Evolutionary conservation across 2,888 invertebrate species (phyloP).

Genomic region (Pammene fasciana): DNA sequence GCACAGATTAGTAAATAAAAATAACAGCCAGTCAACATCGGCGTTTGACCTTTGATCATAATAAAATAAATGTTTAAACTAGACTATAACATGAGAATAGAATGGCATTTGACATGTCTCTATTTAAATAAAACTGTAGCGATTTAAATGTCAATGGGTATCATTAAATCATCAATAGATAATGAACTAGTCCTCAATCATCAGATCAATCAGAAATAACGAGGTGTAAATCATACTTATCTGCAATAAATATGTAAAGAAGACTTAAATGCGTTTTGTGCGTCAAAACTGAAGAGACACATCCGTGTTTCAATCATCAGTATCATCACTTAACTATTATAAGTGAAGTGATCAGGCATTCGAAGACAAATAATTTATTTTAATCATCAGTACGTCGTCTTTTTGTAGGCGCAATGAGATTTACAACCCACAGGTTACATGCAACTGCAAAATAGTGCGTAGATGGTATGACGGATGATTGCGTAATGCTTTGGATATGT

Average conservation of each 20-base stretch:
- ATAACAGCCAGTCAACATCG: neutral
- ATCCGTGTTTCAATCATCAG: neutral
- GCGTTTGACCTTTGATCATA: neutral
- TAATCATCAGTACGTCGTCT: too few relatives aligned
- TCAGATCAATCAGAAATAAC: constrained; percentile 17
- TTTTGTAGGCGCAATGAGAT: too few relatives aligned
- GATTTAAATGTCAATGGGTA: constrained; percentile 23
- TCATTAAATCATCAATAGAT: constrained; percentile 34
- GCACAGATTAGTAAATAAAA: neutral
- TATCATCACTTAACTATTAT: too few relatives aligned
- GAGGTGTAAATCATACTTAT: constrained; percentile 8
- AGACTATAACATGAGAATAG: constrained; percentile 6
- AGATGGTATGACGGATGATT: too few relatives aligned
- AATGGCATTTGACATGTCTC: neutral
- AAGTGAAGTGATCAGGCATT: too few relatives aligned
- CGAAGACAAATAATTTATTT: too few relatives aligned
- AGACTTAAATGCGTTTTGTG: constrained; percentile 9
- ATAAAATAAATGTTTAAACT: neutral
- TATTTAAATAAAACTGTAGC: constrained; percentile 15
- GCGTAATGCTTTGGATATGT: too few relatives aligned
- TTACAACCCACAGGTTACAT: too few relatives aligned
- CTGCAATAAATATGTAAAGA: constrained; percentile 7
- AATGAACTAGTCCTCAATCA: constrained; percentile 8
- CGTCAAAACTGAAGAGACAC: neutral
- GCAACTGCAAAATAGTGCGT: too few relatives aligned